A percentile compares a stretch with the other conserved stretches of the same genome.
phyloP scores from a whole-genome alignment of 1,140 invertebrate species.

The Zeugodacus cucurbitae region DNA sequence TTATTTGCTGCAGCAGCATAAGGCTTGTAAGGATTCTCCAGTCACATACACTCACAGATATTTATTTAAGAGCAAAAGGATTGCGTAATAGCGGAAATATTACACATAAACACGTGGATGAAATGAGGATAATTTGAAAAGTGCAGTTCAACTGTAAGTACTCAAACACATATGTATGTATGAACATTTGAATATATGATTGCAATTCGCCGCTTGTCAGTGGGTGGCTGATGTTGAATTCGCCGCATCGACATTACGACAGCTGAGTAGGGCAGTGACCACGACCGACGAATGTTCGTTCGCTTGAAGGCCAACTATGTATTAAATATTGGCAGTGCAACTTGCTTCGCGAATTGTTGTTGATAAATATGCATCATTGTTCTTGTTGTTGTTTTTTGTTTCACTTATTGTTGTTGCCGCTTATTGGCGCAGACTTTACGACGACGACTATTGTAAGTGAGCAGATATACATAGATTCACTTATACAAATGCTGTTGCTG shows the following conservation, averaged over 20 bases:
- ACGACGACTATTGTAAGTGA: background rate
- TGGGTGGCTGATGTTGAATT: too few relatives aligned
- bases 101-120: background rate
- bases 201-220: background rate
- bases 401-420: too few relatives aligned
- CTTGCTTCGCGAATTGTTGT: background rate
- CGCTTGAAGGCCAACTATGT: background rate
- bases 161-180: too few relatives aligned
- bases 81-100: background rate
- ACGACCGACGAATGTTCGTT: background rate
- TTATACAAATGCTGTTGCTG: background rate
- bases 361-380: too few relatives aligned
- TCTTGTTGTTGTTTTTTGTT: too few relatives aligned
- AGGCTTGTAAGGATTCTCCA: background rate
- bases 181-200: background rate
- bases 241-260: background rate
- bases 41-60: too few relatives aligned
- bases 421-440: background rate
- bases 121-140: background rate
- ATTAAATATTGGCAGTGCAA: slow-evolving; percentile 7
- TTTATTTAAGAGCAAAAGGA: background rate
- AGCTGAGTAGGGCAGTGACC: background rate
- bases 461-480: background rate
- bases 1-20: background rate
- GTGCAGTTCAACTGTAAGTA: too few relatives aligned